Percentiles rank a stretch among this genome's conserved stretches.
Evolutionary conservation across 2,888 invertebrate genomes (phyloP).

Genomic region (Trileptium ribeirensis): DNA sequence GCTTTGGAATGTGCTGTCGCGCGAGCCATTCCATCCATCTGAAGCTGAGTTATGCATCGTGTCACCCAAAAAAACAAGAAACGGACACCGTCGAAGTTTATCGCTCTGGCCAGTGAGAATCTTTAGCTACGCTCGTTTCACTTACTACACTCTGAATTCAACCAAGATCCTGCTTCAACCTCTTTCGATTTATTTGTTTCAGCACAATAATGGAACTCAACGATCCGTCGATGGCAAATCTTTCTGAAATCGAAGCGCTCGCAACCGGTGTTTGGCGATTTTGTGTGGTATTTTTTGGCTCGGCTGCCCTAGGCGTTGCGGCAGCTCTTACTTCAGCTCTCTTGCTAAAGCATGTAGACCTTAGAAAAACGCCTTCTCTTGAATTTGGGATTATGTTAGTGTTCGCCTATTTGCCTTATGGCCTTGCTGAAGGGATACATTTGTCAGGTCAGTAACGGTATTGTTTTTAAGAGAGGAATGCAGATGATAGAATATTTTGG

Average conservation of each 20-base stretch:
- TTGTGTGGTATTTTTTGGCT: slow-evolving; percentile 95
- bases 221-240: slow-evolving; percentile 56
- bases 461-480: too few species aligned
- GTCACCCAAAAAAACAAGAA: too few species aligned
- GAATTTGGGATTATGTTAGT: slow-evolving; percentile 98
- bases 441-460: slow-evolving; percentile 70
- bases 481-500: too few species aligned
- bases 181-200: too few species aligned
- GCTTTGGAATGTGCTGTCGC: too few species aligned
- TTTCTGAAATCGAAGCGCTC: slow-evolving; percentile 60
- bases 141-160: too few species aligned
- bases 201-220: slow-evolving; percentile 51
- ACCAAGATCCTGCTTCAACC: too few species aligned
- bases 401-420: slow-evolving; percentile 96
- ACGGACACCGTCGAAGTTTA: too few species aligned
- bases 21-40: too few species aligned
- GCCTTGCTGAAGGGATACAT: slow-evolving; percentile 89
- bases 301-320: slow-evolving; percentile 87
- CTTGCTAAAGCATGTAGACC: slow-evolving; percentile 84
- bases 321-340: slow-evolving; percentile 88
- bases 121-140: too few species aligned
- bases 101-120: too few species aligned
- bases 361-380: slow-evolving; percentile 90
- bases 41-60: too few species aligned
- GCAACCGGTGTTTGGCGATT: slow-evolving; percentile 66